These are phyloP conservation scores for Bombylius major DNA, from an alignment of 2,888 invertebrate species.

Conservation along the genomic window DNA sequence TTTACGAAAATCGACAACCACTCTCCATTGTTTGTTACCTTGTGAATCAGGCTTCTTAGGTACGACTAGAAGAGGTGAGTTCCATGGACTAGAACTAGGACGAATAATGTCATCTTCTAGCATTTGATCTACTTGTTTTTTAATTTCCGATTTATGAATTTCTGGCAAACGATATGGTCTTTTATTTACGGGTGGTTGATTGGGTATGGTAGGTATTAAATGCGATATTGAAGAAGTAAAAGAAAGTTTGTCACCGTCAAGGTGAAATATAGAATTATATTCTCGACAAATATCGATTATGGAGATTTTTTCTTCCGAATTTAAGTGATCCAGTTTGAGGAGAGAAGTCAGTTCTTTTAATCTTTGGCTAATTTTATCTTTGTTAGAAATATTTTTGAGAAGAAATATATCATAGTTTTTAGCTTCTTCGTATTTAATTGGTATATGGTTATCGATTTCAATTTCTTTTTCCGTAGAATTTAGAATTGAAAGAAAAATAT, in stretches of 20 bases:
- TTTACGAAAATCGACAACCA: no score
- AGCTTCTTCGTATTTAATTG: no score
- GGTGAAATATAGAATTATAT: conserved; percentile 23
- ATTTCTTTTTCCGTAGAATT: no score
- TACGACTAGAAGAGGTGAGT: no score
- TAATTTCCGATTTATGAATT: conserved; percentile 5
- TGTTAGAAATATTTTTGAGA: no score
- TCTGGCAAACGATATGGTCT: conserved; percentile 8
- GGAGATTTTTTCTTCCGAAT: conserved; percentile 19
- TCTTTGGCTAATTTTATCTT: no score
- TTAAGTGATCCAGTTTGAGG: conserved; percentile 14
- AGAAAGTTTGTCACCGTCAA: conserved; percentile 20
- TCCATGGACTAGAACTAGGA: neutral
- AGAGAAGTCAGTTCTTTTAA: no score
- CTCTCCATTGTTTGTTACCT: no score
- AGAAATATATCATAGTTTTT: no score
- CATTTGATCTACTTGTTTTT: conserved; percentile 20
- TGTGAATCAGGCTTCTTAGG: no score
- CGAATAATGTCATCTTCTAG: conserved; percentile 20
- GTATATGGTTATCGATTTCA: no score
- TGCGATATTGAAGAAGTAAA: conserved; percentile 17
- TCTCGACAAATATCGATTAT: conserved; percentile 17
- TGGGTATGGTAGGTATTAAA: neutral
- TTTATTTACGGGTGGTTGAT: conserved; percentile 3
- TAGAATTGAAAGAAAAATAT: no score